These are phyloP conservation scores for Xenentodon cancila DNA, from an alignment of 2,797 vertebrate genomes.

Conservation along the genomic window DNA sequence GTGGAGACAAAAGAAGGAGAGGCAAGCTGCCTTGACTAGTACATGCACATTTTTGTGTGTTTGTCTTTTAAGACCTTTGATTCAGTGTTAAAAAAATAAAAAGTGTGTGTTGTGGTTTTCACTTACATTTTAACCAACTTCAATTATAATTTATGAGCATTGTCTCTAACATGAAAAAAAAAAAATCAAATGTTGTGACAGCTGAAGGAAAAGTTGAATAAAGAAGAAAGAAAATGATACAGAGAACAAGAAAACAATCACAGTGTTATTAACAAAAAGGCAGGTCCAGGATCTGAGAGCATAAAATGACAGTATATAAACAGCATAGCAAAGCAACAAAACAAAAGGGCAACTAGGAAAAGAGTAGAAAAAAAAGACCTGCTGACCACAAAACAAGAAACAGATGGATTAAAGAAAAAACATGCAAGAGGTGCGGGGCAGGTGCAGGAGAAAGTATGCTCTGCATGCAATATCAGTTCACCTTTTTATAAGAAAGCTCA, in stretches of 20 bases:
- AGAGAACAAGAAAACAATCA: too few relatives aligned
- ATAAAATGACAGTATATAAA: too few relatives aligned
- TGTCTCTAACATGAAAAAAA: too few relatives aligned
- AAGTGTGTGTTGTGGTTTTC: too few relatives aligned
- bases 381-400: slow-evolving; percentile 19
- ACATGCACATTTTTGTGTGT: slow-evolving; percentile 9
- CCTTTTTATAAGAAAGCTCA: slow-evolving; percentile 16
- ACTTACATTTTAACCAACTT: too few relatives aligned
- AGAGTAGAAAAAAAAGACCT: slow-evolving; percentile 7
- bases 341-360: background rate
- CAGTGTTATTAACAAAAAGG: too few relatives aligned
- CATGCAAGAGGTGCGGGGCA: background rate
- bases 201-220: too few relatives aligned
- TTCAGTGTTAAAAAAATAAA: background rate
- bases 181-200: too few relatives aligned
- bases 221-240: too few relatives aligned
- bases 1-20: slow-evolving; percentile 10
- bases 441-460: slow-evolving; percentile 38
- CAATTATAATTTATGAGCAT: too few relatives aligned
- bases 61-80: slow-evolving; percentile 33
- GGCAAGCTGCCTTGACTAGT: slow-evolving; percentile 1
- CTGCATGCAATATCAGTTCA: slow-evolving; percentile 48
- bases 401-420: background rate
- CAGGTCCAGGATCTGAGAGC: too few relatives aligned
- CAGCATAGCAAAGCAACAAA: background rate